phyloP scores from a whole-genome alignment of 35 echinoderm and acorn worm species.

The Patiria miniata region DNA sequence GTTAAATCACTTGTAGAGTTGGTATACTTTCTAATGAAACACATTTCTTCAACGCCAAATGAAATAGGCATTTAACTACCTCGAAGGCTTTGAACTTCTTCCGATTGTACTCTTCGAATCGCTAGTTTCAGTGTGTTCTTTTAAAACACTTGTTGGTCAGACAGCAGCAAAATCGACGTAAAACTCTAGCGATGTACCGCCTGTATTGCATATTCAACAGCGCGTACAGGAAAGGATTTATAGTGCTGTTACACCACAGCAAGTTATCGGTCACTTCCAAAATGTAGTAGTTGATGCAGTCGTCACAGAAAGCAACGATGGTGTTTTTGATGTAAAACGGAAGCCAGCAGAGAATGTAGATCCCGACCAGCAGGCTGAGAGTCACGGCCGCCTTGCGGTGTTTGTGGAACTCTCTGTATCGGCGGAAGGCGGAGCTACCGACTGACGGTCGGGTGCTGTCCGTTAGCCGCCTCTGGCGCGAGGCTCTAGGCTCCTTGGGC shows the following conservation, averaged over 20 bases:
- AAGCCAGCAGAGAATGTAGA: constrained; percentile 62
- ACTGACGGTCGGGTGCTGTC: too few species aligned
- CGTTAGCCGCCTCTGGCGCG: neutral
- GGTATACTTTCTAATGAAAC: too few species aligned
- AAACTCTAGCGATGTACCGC: constrained; percentile 26
- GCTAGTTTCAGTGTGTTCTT: too few species aligned
- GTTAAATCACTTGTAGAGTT: too few species aligned
- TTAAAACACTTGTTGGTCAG: too few species aligned
- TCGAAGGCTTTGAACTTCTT: too few species aligned
- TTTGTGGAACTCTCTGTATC: neutral
- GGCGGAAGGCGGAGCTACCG: neutral
- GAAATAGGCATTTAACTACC: too few species aligned
- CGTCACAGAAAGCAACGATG: constrained; percentile 30
- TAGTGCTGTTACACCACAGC: constrained; percentile 68
- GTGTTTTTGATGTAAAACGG: constrained; percentile 42
- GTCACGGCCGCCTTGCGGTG: constrained; percentile 48
- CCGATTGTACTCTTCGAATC: too few species aligned
- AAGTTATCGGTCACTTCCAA: constrained; percentile 39
- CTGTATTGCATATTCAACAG: constrained; percentile 31
- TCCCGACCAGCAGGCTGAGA: constrained; percentile 36
- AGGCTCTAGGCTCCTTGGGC: neutral
- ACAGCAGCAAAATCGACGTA: neutral
- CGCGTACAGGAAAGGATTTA: constrained; percentile 68
- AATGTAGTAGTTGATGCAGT: neutral
- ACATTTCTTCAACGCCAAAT: too few species aligned